phyloP scores from a whole-genome alignment of 1,140 invertebrate species.

The honey bee (Apis mellifera) region DNA sequence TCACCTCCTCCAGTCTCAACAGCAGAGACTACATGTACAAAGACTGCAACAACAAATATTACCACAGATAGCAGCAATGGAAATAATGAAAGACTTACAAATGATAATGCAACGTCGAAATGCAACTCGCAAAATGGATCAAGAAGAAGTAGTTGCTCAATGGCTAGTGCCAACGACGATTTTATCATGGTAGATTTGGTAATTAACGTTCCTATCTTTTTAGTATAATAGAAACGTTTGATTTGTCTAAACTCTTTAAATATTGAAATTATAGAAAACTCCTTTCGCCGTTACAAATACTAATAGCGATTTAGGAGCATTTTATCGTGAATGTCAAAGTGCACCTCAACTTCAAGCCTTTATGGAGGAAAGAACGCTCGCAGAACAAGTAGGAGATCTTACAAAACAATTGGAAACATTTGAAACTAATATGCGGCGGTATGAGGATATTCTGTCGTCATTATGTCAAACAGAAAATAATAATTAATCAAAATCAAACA shows the following conservation, averaged over 20 bases:
- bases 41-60: slow-evolving; percentile 57
- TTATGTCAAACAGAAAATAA: slow-evolving; percentile 83
- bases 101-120: slow-evolving; percentile 75
- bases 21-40: slow-evolving; percentile 56
- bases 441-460: slow-evolving; percentile 87
- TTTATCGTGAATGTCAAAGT: slow-evolving; percentile 90
- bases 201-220: slow-evolving; percentile 77
- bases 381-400: slow-evolving; percentile 86
- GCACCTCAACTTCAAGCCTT: slow-evolving; percentile 87
- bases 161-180: slow-evolving; percentile 84
- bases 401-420: slow-evolving; percentile 88
- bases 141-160: slow-evolving; percentile 81
- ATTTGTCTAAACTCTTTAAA: slow-evolving; percentile 31
- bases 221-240: background rate
- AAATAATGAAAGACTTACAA: slow-evolving; percentile 75
- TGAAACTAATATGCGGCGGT: slow-evolving; percentile 88
- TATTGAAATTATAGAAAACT: slow-evolving; percentile 81
- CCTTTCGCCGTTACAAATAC: slow-evolving; percentile 83
- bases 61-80: slow-evolving; percentile 79
- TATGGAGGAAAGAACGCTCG: slow-evolving; percentile 83
- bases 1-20: slow-evolving; percentile 72
- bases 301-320: slow-evolving; percentile 87
- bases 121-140: slow-evolving; percentile 78
- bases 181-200: slow-evolving; percentile 90
- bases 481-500: slow-evolving; percentile 72